Evolutionary conservation across 2,888 invertebrate species (phyloP).

Genomic region (Nephrotoma guestfalica): DNA sequence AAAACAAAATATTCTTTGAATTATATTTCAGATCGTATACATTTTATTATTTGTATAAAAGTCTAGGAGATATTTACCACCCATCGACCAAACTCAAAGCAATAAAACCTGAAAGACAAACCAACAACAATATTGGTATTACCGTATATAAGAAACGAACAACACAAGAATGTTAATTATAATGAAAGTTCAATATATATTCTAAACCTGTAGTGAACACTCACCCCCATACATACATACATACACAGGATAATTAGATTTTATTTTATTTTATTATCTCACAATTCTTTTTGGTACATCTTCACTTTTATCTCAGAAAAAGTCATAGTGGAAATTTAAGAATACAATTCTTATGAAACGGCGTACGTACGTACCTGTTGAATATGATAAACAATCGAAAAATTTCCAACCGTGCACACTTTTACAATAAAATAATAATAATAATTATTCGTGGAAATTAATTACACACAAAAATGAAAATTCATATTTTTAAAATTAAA

Average conservation of each 20-base stretch:
- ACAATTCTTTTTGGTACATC: background rate
- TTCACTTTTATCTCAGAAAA: background rate
- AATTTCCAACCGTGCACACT: background rate
- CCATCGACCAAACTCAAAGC: background rate
- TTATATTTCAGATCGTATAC: background rate
- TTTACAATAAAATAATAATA: background rate
- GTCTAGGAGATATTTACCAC: background rate
- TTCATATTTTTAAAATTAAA: background rate
- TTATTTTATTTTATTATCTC: background rate
- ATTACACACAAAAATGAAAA: background rate
- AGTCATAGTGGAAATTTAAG: background rate
- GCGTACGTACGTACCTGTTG: background rate
- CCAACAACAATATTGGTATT: background rate
- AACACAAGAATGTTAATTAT: background rate
- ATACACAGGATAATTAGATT: background rate
- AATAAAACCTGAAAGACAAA: background rate
- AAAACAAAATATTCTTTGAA: background rate
- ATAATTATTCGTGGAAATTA: background rate
- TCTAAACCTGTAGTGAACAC: background rate
- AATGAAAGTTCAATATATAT: background rate
- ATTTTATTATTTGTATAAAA: background rate
- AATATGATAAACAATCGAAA: background rate
- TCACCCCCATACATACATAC: too few species aligned
- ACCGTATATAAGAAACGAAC: background rate
- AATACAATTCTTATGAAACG: background rate